phyloP scores from a whole-genome alignment of 2,797 vertebrate species.

The Esox masquinongy region DNA sequence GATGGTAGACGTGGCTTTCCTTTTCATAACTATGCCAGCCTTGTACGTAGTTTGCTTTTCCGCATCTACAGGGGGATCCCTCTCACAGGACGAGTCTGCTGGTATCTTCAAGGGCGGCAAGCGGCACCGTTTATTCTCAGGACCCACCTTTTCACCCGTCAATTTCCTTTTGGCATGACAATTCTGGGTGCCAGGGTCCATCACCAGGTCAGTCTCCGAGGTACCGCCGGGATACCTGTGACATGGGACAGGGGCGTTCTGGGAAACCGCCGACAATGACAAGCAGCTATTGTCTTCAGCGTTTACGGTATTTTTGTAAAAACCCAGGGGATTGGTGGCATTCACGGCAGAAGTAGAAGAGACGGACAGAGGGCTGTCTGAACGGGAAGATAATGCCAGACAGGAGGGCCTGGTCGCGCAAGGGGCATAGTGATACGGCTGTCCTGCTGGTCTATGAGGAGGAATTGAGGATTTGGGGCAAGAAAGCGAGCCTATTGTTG shows the following conservation, averaged over 20 bases:
- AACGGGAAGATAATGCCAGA: neutral
- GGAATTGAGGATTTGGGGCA: neutral
- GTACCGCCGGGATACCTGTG: neutral
- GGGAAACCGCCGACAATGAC: neutral
- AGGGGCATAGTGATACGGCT: neutral
- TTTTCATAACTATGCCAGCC: neutral
- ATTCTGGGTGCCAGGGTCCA: neutral
- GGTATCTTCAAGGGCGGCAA: neutral
- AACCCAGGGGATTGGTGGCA: neutral
- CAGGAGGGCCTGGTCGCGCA: neutral
- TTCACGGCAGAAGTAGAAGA: neutral
- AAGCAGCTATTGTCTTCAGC: neutral
- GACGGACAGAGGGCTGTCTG: neutral
- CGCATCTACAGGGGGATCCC: neutral
- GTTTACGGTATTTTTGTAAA: neutral
- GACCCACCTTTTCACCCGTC: neutral
- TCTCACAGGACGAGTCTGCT: neutral
- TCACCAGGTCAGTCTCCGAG: neutral
- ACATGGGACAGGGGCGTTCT: neutral
- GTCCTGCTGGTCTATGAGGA: neutral
- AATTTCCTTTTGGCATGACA: neutral
- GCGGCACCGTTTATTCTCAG: neutral
- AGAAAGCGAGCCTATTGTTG: neutral
- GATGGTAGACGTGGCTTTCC: neutral
- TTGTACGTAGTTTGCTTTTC: neutral